These are phyloP conservation scores for Oryzias melastigma DNA, from an alignment of 2,113 vertebrate species.

Conservation along the genomic window DNA sequence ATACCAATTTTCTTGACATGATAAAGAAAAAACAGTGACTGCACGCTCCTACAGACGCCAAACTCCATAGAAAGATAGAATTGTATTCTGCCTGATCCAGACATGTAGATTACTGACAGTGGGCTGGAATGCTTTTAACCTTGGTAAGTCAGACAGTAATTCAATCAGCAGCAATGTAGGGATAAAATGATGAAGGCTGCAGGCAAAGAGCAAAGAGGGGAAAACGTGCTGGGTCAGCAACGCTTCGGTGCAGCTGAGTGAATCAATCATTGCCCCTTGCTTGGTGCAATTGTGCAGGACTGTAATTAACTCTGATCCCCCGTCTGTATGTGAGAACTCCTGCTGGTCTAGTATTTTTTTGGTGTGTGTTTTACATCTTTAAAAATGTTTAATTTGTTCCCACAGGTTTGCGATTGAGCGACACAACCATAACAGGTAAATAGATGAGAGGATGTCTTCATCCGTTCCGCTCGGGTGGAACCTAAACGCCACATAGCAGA, in stretches of 20 bases:
- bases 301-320: background rate
- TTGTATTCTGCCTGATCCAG: conserved; percentile 49
- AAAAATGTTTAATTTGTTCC: too few species aligned
- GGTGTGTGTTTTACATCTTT: too few species aligned
- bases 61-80: conserved; percentile 18
- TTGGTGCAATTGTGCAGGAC: background rate
- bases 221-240: conserved; percentile 34
- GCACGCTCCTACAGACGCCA: too few species aligned
- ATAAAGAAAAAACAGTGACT: too few species aligned
- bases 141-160: conserved; percentile 52
- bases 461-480: conserved; percentile 55
- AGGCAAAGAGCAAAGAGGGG: conserved; percentile 7
- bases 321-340: too few species aligned
- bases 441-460: conserved; percentile 54
- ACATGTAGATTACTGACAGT: conserved; percentile 8
- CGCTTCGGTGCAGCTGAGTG: conserved; percentile 20
- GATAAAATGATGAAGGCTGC: conserved; percentile 35
- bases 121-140: conserved; percentile 30
- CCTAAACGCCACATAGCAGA: conserved; percentile 33
- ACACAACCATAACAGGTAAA: conserved; percentile 1
- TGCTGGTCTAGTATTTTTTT: too few species aligned
- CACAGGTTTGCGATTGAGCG: background rate
- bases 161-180: conserved; percentile 27
- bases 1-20: too few species aligned
- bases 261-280: conserved; percentile 18